These are phyloP conservation scores for Anas platyrhynchos DNA, from an alignment of 2,113 vertebrate species.

Conservation along the genomic window DNA sequence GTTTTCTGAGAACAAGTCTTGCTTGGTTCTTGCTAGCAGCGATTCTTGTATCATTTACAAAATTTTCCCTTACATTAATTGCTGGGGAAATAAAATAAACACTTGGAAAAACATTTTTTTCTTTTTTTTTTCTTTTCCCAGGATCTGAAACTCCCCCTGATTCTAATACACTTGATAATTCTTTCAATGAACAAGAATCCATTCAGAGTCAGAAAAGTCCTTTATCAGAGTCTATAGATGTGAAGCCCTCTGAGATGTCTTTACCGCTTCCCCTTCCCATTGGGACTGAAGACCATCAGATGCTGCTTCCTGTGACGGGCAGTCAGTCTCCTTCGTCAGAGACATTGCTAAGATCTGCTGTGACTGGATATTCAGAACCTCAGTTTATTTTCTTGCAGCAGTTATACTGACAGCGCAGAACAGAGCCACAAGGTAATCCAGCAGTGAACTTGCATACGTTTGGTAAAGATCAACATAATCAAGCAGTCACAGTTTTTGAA, in stretches of 20 bases:
- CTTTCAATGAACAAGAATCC: constrained; percentile 76
- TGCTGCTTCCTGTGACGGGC: constrained; percentile 79
- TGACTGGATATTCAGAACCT: constrained; percentile 82
- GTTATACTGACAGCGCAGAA: constrained; percentile 75
- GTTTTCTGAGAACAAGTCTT: neutral
- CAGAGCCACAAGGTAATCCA: constrained; percentile 2
- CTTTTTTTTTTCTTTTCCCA: neutral
- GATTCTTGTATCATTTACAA: neutral
- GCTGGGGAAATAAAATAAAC: neutral
- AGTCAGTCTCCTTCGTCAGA: constrained; percentile 79
- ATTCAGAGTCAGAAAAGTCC: constrained; percentile 78
- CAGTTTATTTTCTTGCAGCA: constrained; percentile 87
- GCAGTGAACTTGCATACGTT: neutral
- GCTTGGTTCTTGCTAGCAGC: neutral
- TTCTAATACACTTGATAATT: constrained; percentile 62
- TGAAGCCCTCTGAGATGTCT: constrained; percentile 81
- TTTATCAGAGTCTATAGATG: constrained; percentile 76
- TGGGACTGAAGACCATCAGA: constrained; percentile 80
- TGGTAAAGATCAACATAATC: constrained; percentile 57
- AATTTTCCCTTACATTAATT: neutral
- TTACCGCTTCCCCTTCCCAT: constrained; percentile 80
- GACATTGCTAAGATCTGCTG: constrained; percentile 74
- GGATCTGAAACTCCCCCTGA: constrained; percentile 76
- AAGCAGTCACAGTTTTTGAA: neutral
- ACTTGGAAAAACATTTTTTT: neutral